Conservation (phyloP, 1,140 invertebrate genomes). For the Drosophila subobscura region DNA sequence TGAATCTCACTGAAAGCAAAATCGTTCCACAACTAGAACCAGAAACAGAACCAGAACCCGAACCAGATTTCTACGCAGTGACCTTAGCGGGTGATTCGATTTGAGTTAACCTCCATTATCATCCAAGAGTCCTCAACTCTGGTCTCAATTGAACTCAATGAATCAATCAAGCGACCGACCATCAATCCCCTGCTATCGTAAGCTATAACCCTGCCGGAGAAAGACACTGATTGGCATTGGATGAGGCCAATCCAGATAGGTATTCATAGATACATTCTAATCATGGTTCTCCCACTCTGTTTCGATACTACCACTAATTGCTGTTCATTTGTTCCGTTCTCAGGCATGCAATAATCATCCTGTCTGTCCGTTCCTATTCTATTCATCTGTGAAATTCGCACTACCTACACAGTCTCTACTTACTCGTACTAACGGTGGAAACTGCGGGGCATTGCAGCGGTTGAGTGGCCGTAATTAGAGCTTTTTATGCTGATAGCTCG, state of each 20-base stretch:
- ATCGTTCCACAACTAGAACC: constrained; percentile 13
- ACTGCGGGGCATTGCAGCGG: constrained; percentile 11
- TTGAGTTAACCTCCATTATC: constrained; percentile 71
- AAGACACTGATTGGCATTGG: constrained; percentile 25
- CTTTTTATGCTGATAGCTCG: constrained; percentile 16
- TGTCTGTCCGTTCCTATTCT: constrained; percentile 28
- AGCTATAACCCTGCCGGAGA: constrained; percentile 13
- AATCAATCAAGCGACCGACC: constrained; percentile 38
- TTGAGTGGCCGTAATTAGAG: constrained; percentile 40
- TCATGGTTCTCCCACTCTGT: constrained; percentile 27
- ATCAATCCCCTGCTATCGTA: constrained; percentile 50
- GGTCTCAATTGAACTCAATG: constrained; percentile 58
- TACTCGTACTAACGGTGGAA: constrained; percentile 39
- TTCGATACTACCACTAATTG: constrained; percentile 40
- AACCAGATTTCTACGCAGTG: constrained; percentile 63
- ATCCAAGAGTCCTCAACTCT: constrained; percentile 54
- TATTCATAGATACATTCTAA: constrained; percentile 27
- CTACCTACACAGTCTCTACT: constrained; percentile 12
- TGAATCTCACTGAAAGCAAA: not conserved
- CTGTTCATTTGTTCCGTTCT: constrained; percentile 47
- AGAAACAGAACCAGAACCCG: constrained; percentile 43
- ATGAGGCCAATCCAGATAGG: constrained; percentile 17
- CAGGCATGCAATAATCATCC: constrained; percentile 63
- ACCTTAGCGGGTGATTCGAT: constrained; percentile 50
- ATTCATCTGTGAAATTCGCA: constrained; percentile 64